Evolutionary conservation across 2,888 invertebrate species (phyloP).

Genomic region (Vanessa cardui): DNA sequence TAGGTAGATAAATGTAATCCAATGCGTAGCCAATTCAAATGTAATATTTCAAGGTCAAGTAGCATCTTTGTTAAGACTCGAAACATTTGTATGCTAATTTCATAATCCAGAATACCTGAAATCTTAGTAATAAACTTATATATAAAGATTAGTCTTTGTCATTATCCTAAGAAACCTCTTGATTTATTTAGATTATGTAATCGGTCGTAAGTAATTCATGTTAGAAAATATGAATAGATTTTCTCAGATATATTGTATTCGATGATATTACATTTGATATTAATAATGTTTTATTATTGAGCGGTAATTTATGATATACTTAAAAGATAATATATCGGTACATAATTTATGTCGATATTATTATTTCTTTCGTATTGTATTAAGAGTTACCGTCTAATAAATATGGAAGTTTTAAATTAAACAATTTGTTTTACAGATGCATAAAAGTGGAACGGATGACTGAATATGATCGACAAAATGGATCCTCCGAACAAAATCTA

Average conservation of each 20-base stretch:
- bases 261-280: neutral
- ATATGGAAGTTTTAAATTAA: conserved; percentile 9
- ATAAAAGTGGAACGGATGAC: conserved; percentile 35
- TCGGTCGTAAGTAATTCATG: neutral
- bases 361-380: neutral
- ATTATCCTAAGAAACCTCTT: neutral
- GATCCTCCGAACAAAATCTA: conserved; percentile 52
- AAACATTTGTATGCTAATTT: neutral
- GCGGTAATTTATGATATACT: too few species aligned
- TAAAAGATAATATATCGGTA: too few species aligned
- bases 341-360: too few species aligned
- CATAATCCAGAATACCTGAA: neutral
- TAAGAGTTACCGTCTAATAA: conserved; percentile 7
- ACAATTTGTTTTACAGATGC: conserved; percentile 57
- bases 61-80: neutral
- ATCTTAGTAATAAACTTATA: conserved; percentile 1
- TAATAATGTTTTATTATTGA: too few species aligned
- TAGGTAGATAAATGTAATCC: neutral
- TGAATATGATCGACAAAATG: conserved; percentile 51
- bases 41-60: neutral
- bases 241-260: neutral
- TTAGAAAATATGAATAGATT: neutral
- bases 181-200: neutral
- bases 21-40: neutral
- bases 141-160: too few species aligned